Evolutionary conservation across 2,113 vertebrate species (phyloP).

Genomic region (Herpetotheres cachinnans): DNA sequence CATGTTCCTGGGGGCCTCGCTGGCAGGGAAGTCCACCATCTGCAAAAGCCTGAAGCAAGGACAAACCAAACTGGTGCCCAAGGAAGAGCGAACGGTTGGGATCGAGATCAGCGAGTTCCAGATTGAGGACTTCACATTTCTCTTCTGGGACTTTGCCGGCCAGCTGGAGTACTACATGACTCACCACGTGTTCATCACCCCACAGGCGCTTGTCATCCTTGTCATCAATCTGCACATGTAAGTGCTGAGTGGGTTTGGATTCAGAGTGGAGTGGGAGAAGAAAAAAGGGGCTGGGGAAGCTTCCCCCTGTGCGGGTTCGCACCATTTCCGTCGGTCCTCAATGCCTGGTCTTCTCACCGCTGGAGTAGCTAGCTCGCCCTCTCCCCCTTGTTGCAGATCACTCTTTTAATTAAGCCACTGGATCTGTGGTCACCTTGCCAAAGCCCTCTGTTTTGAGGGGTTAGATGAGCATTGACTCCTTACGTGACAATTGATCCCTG

Average conservation of each 20-base stretch:
- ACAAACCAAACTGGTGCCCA: conserved; percentile 12
- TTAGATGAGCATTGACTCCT: not conserved
- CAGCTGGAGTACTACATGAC: conserved; percentile 77
- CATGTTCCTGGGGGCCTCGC: conserved; percentile 72
- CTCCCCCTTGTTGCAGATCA: not conserved
- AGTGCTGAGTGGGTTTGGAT: not conserved
- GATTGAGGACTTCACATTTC: conserved; percentile 57
- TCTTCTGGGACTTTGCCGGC: conserved; percentile 79
- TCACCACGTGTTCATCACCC: conserved; percentile 75
- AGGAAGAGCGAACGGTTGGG: conserved; percentile 61
- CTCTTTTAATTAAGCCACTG: not conserved
- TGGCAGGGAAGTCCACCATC: conserved; percentile 74
- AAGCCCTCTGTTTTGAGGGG: not conserved
- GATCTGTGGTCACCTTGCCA: not conserved
- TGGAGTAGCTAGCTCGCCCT: not conserved
- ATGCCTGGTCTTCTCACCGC: not conserved
- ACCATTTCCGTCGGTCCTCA: not conserved
- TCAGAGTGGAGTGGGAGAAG: not conserved
- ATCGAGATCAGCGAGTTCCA: conserved; percentile 73
- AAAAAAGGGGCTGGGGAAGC: not conserved
- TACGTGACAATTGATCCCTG: not conserved
- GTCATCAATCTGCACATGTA: conserved; percentile 70
- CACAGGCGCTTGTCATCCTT: conserved; percentile 69
- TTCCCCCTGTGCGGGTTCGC: not conserved
- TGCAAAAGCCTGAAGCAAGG: conserved; percentile 65